Evolutionary conservation across 2,888 invertebrate species (phyloP), one percentile per base, ranked within the genome.

Genomic region (Sycophila texana): DNA sequence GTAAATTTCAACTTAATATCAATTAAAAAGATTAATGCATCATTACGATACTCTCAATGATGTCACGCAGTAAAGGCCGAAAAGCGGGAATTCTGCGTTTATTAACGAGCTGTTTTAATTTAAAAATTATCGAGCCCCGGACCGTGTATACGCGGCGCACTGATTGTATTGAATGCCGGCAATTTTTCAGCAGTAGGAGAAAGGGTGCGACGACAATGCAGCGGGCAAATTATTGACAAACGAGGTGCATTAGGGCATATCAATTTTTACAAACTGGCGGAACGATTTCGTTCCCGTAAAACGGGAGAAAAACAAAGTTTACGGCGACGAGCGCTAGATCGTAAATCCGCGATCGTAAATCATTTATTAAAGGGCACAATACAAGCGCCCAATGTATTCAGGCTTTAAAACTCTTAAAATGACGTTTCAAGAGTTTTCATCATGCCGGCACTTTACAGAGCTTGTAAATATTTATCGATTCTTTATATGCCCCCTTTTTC

Each of bases 21-120:
- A 77, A 72, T 77, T 72, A 68, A 60, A 74, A 49, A 39, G 78
- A 78, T 68, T 73, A 30, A 74, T 67, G 66, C 51, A 7, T 63
- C 61, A 74, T 78, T 74, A 68, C 68, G 51, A 74, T 68, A 66
- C 57, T 60, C 39, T n/a, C 65, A 57, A 22, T 74, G 51, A 10
- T 51, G 30, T 22, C 18, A 65, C 16, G 18, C 55, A 73, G 66
- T 58, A 57, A 58, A 57, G 49, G 39, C 30, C 30, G n/a, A 63
- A 60, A 65, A 55, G 22, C 53, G 65, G 49, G 71, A 61, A 77
- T 77, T 63, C 71, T 30, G 49, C 72, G 26, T 71, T 67, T 78
- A 60, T 78, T 78, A 39, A 47, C 77, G 30, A 16, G 26, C 3
- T 13, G 63, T 22, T 13, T 3, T 22, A 18, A 49, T 16, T 7